Evolutionary conservation across 1,140 invertebrate species (phyloP).

Genomic region (Meloidogyne hapla): DNA sequence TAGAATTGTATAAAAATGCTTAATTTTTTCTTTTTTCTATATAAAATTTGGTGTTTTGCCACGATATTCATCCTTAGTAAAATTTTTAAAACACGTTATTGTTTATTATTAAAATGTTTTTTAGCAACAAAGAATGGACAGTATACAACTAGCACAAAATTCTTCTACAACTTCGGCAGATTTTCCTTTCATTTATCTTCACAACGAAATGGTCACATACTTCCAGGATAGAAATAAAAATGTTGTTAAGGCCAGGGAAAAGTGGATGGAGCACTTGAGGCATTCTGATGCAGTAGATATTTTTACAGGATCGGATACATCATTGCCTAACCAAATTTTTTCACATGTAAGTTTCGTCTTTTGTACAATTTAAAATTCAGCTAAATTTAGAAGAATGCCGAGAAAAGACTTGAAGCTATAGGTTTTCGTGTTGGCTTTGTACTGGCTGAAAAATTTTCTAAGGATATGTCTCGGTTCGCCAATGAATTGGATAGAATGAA

Average conservation of each 20-base stretch:
- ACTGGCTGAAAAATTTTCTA: slow-evolving; percentile 68
- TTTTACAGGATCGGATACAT: slow-evolving; percentile 34
- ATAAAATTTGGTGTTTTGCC: too few relatives aligned
- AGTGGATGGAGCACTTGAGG: slow-evolving; percentile 43
- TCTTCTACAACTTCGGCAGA: slow-evolving; percentile 17
- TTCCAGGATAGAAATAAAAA: slow-evolving; percentile 48
- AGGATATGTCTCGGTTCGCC: slow-evolving; percentile 88
- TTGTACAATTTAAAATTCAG: background rate
- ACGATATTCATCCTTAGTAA: too few relatives aligned
- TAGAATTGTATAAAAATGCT: too few relatives aligned
- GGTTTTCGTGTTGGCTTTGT: slow-evolving; percentile 57
- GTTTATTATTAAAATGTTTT: too few relatives aligned
- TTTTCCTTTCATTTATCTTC: slow-evolving; percentile 58
- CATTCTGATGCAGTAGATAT: background rate
- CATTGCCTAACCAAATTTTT: slow-evolving; percentile 50
- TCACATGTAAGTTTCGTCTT: slow-evolving; percentile 51
- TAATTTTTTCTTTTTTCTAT: too few relatives aligned
- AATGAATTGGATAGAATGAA: slow-evolving; percentile 97
- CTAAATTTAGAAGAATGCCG: slow-evolving; percentile 56
- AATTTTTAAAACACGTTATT: too few relatives aligned
- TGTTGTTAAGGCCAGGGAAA: slow-evolving; percentile 29
- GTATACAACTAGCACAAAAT: background rate
- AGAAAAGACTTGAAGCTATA: slow-evolving; percentile 56
- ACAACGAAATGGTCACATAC: slow-evolving; percentile 60
- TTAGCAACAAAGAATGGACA: background rate